phyloP scores from a whole-genome alignment of 2,113 vertebrate genomes.

The Tragelaphus scriptus region DNA sequence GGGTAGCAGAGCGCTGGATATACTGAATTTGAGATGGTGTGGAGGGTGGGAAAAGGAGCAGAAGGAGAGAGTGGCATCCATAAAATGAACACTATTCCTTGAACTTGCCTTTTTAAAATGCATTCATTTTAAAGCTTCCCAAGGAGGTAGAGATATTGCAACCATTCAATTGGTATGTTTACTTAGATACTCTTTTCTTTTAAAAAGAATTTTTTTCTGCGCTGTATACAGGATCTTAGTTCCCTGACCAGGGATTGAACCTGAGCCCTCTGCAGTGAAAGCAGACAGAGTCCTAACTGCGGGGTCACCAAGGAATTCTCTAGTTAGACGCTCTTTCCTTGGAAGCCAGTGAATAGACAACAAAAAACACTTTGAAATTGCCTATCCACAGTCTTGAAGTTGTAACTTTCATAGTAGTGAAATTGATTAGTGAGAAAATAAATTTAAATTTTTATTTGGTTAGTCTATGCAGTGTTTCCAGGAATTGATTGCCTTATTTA shows the following conservation, averaged over 20 bases:
- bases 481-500: conserved; percentile 10
- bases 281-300: neutral
- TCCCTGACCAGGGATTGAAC: neutral
- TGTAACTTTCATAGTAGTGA: neutral
- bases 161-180: neutral
- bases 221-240: neutral
- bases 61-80: neutral
- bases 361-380: neutral
- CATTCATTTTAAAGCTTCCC: neutral
- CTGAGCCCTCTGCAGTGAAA: neutral
- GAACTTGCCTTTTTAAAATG: neutral
- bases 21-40: neutral
- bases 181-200: neutral
- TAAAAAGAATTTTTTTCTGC: neutral
- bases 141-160: neutral
- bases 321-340: neutral
- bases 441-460: conserved; percentile 32
- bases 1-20: neutral
- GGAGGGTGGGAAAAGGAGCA: neutral
- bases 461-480: neutral
- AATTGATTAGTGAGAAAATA: neutral
- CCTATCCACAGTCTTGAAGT: neutral
- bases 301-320: neutral
- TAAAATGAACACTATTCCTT: neutral
- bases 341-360: neutral